Conservation (phyloP, 1,140 invertebrate genomes). For the Pachyrhynchus sulphureomaculatus region DNA sequence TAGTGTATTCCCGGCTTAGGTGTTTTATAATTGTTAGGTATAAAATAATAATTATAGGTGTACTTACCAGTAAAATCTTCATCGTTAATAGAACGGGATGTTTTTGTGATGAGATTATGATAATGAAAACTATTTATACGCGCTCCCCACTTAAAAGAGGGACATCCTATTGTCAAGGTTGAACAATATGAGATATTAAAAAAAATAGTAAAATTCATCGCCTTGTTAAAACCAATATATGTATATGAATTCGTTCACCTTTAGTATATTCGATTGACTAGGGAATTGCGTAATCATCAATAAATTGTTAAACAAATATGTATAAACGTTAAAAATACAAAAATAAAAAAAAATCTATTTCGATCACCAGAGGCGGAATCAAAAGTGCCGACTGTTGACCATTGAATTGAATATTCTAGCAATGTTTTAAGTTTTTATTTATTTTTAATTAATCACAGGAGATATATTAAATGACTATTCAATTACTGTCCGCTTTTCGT, state of each 20-base stretch:
- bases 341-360: slow-evolving; percentile 2
- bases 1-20: no score
- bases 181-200: slow-evolving; percentile 19
- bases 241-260: slow-evolving; percentile 29
- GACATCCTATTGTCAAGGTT: slow-evolving; percentile 34
- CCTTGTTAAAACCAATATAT: slow-evolving; percentile 9
- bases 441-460: background rate
- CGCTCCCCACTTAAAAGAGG: slow-evolving; percentile 20
- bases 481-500: no score
- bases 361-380: slow-evolving; percentile 6
- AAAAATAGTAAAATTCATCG: slow-evolving; percentile 27
- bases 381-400: slow-evolving; percentile 14
- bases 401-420: background rate
- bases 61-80: slow-evolving; percentile 31
- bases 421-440: slow-evolving; percentile 7
- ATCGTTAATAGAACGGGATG: slow-evolving; percentile 6
- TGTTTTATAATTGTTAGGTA: no score
- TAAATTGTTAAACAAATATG: slow-evolving; percentile 25
- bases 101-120: slow-evolving; percentile 14
- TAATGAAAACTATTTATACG: slow-evolving; percentile 31
- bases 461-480: no score
- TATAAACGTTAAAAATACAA: background rate
- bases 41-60: no score
- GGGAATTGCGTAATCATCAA: slow-evolving; percentile 21
- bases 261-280: slow-evolving; percentile 13